Evolutionary conservation across 1,140 invertebrate genomes (phyloP).

Genomic region (Battus philenor): DNA sequence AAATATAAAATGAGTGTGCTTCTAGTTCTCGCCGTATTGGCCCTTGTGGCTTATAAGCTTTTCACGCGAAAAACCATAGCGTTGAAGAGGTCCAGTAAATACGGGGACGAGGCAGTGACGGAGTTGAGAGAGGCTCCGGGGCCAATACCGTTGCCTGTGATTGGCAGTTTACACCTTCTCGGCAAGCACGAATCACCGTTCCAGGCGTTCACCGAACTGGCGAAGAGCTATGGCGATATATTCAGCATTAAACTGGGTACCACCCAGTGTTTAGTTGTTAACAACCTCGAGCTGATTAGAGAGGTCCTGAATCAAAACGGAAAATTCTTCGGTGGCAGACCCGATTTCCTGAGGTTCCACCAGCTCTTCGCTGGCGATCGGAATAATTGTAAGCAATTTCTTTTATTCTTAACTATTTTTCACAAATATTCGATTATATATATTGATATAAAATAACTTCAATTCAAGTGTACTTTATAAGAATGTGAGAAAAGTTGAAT

Average conservation of each 20-base stretch:
- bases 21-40: constrained; percentile 39
- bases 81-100: constrained; percentile 31
- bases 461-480: background rate
- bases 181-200: constrained; percentile 82
- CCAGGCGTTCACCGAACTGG: constrained; percentile 82
- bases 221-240: constrained; percentile 85
- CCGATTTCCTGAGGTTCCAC: constrained; percentile 83
- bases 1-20: constrained; percentile 60
- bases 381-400: constrained; percentile 59
- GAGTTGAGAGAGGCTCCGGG: constrained; percentile 72
- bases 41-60: constrained; percentile 43
- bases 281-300: constrained; percentile 83
- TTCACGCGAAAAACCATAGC: constrained; percentile 36
- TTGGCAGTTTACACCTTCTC: constrained; percentile 84
- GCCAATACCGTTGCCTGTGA: constrained; percentile 81
- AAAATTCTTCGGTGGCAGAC: constrained; percentile 86
- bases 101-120: constrained; percentile 27
- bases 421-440: background rate
- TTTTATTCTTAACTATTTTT: constrained; percentile 22
- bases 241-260: constrained; percentile 84
- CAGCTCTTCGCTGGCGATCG: constrained; percentile 61
- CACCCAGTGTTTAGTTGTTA: constrained; percentile 85
- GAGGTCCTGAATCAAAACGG: constrained; percentile 89
- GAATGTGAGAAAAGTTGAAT: background rate
- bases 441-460: background rate